These are phyloP conservation scores for Hemibagrus guttatus DNA, from an alignment of 2,797 vertebrate species.

Conservation along the genomic window DNA sequence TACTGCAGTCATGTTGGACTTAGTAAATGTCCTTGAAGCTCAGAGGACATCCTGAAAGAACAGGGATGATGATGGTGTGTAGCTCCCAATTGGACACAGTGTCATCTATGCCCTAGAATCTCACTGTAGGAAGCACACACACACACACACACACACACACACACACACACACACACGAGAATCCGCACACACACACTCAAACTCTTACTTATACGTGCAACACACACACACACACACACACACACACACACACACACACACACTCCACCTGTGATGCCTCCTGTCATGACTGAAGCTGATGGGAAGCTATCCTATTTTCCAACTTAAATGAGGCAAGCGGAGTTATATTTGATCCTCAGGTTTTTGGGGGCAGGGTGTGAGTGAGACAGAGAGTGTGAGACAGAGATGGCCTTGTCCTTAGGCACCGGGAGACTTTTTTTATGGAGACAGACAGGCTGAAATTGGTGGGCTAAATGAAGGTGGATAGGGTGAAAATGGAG, in stretches of 20 bases:
- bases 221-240: slow-evolving; percentile 18
- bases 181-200: neutral
- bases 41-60: slow-evolving; percentile 58
- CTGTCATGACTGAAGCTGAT: slow-evolving; percentile 51
- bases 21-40: slow-evolving; percentile 60
- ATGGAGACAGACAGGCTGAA: slow-evolving; percentile 59
- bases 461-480: slow-evolving; percentile 60
- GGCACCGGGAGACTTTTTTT: slow-evolving; percentile 49
- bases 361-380: slow-evolving; percentile 21
- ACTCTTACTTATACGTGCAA: neutral
- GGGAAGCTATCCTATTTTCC: slow-evolving; percentile 55
- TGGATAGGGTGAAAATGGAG: slow-evolving; percentile 59
- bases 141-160: slow-evolving; percentile 2
- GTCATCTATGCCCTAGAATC: slow-evolving; percentile 56
- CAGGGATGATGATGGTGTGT: slow-evolving; percentile 54
- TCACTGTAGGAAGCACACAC: slow-evolving; percentile 49
- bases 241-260: slow-evolving; percentile 25
- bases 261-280: slow-evolving; percentile 6
- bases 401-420: slow-evolving; percentile 33
- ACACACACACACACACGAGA: neutral
- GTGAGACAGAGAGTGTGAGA: slow-evolving; percentile 27
- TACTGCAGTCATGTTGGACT: slow-evolving; percentile 40
- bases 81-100: slow-evolving; percentile 55
- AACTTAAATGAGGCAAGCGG: slow-evolving; percentile 51
- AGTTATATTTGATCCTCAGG: slow-evolving; percentile 49